These are phyloP conservation scores for Paraplagusia blochii DNA, from an alignment of 2,113 vertebrate genomes.

Conservation along the genomic window DNA sequence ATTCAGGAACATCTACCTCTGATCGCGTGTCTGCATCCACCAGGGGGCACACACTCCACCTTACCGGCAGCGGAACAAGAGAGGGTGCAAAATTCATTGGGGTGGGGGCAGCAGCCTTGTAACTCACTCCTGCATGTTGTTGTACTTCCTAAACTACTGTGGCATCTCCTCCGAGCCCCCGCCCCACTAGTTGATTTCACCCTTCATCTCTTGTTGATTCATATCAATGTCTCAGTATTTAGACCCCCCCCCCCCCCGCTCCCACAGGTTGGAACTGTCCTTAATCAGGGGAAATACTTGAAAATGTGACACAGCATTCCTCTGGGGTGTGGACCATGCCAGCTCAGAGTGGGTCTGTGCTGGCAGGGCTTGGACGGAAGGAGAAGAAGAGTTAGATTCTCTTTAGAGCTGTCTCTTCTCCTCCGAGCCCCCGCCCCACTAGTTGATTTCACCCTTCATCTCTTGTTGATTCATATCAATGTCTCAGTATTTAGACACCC, in stretches of 20 bases:
- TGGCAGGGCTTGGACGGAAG: slow-evolving; percentile 42
- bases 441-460: too few species aligned
- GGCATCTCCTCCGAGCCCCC: slow-evolving; percentile 32
- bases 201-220: too few species aligned
- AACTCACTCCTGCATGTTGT: slow-evolving; percentile 45
- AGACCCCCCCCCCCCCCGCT: too few species aligned
- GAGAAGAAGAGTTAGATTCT: slow-evolving; percentile 50
- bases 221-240: slow-evolving; percentile 28
- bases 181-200: too few species aligned
- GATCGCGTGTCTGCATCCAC: slow-evolving; percentile 21
- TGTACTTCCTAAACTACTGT: too few species aligned
- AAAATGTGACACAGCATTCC: slow-evolving; percentile 9
- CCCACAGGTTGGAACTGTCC: too few species aligned
- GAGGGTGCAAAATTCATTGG: too few species aligned
- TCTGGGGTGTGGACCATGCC: slow-evolving; percentile 52
- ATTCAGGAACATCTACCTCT: slow-evolving; percentile 51
- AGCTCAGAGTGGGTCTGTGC: slow-evolving; percentile 70
- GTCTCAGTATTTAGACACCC: slow-evolving; percentile 28
- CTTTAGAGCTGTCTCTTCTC: too few species aligned
- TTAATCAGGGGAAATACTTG: slow-evolving; percentile 13
- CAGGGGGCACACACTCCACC: slow-evolving; percentile 7
- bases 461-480: too few species aligned
- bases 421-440: slow-evolving; percentile 28
- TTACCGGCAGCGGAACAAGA: slow-evolving; percentile 35
- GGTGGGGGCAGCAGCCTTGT: neutral